Evolutionary conservation across 2,113 vertebrate species (phyloP).

Genomic region (Corythoichthys intestinalis): DNA sequence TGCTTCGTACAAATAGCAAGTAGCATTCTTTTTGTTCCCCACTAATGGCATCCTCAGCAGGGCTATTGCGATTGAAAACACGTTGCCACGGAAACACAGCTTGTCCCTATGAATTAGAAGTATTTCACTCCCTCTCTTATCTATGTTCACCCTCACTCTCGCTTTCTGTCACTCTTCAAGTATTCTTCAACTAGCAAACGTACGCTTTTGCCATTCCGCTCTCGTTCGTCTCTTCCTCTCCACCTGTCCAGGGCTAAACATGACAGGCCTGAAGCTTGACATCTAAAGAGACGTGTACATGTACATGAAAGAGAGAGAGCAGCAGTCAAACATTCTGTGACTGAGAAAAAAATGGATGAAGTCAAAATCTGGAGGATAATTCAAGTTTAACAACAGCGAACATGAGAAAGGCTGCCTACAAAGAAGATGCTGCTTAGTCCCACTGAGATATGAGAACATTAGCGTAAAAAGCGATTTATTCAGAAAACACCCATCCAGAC

Average conservation of each 20-base stretch:
- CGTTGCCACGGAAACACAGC: slow-evolving; percentile 74
- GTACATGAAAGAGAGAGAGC: slow-evolving; percentile 38
- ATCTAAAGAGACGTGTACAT: slow-evolving; percentile 33
- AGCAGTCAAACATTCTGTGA: slow-evolving; percentile 10
- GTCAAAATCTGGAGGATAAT: not conserved
- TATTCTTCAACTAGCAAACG: not conserved
- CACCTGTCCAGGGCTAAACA: slow-evolving; percentile 41
- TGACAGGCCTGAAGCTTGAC: slow-evolving; percentile 57
- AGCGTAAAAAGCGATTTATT: not conserved
- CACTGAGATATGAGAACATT: not conserved
- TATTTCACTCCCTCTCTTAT: slow-evolving; percentile 53
- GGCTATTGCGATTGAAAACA: slow-evolving; percentile 74
- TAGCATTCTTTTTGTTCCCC: slow-evolving; percentile 57
- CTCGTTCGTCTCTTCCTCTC: slow-evolving; percentile 33
- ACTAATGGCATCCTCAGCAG: slow-evolving; percentile 75
- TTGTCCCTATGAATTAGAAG: slow-evolving; percentile 71
- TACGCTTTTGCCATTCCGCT: slow-evolving; percentile 10
- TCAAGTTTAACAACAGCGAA: not conserved
- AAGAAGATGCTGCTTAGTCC: not conserved
- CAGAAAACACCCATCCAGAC: not conserved
- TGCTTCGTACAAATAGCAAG: slow-evolving; percentile 45
- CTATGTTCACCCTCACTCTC: slow-evolving; percentile 34
- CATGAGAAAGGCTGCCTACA: not conserved
- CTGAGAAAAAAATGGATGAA: not conserved
- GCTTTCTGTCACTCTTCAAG: slow-evolving; percentile 24